Percentiles rank a stretch among this genome's conserved stretches.
phyloP scores from a whole-genome alignment of 2,797 vertebrate genomes.

The Neostethus bicornis region DNA sequence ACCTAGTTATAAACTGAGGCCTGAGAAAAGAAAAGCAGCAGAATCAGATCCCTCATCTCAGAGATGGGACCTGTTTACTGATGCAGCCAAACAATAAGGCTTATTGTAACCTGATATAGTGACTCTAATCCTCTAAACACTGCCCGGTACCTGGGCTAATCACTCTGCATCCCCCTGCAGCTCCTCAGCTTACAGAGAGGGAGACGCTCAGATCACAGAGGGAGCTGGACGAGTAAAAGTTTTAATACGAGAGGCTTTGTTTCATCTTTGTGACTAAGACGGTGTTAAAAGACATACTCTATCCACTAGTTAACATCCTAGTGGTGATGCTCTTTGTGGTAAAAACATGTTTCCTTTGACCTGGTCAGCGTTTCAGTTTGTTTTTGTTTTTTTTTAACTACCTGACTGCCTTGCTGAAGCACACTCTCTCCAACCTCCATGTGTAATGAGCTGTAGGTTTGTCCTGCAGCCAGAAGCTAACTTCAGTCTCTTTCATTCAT shows the following conservation, averaged over 20 bases:
- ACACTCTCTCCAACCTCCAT: constrained; percentile 29
- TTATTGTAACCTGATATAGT: constrained; percentile 55
- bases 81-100: constrained; percentile 47
- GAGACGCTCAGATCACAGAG: constrained; percentile 22
- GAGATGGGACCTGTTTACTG: constrained; percentile 37
- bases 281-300: too few species aligned
- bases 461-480: constrained; percentile 42
- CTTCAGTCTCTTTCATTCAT: constrained; percentile 25
- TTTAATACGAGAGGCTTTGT: not conserved
- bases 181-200: constrained; percentile 40
- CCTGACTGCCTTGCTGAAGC: constrained; percentile 38
- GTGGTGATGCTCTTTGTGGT: too few species aligned
- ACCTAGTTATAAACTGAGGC: not conserved
- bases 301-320: not conserved
- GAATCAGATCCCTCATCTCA: constrained; percentile 23
- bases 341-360: too few species aligned
- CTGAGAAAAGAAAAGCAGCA: constrained; percentile 17
- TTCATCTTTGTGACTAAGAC: constrained; percentile 10
- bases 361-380: constrained; percentile 27
- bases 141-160: constrained; percentile 46
- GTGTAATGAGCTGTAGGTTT: constrained; percentile 33
- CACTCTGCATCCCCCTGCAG: constrained; percentile 27
- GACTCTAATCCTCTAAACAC: constrained; percentile 52
- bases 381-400: too few species aligned
- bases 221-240: not conserved